Conservation (phyloP, 2,888 invertebrate species). For the Dynastes hyllus region DNA sequence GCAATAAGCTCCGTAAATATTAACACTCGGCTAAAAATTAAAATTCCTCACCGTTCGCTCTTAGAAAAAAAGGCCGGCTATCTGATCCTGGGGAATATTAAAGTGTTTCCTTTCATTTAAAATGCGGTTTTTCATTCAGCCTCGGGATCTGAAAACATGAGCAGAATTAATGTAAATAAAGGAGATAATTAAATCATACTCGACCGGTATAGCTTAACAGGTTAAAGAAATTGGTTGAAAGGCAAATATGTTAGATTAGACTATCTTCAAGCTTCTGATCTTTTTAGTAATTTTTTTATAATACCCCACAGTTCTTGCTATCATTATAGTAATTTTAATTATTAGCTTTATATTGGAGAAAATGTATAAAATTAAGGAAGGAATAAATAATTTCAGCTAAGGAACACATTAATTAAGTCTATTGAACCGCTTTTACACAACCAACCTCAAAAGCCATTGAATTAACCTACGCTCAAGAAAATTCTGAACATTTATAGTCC, state of each 20-base stretch:
- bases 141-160: background rate
- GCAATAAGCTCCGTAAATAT: constrained; percentile 8
- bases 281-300: background rate
- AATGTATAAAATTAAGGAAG: too few relatives aligned
- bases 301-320: too few relatives aligned
- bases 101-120: constrained; percentile 5
- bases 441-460: too few relatives aligned
- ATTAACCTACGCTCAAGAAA: too few relatives aligned
- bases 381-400: too few relatives aligned
- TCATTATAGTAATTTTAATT: too few relatives aligned
- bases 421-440: too few relatives aligned
- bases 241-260: background rate
- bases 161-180: constrained; percentile 26
- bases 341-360: too few relatives aligned
- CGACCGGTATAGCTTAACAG: background rate
- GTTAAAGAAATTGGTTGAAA: background rate
- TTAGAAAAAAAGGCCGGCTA: background rate
- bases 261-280: background rate
- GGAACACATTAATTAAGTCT: too few relatives aligned
- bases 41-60: background rate
- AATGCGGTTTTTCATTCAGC: constrained; percentile 1
- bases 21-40: constrained; percentile 10
- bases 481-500: too few relatives aligned
- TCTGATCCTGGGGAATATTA: background rate
- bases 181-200: constrained; percentile 20